phyloP scores from a whole-genome alignment of 2,113 vertebrate species.

The Nothobranchius kuhntae region DNA sequence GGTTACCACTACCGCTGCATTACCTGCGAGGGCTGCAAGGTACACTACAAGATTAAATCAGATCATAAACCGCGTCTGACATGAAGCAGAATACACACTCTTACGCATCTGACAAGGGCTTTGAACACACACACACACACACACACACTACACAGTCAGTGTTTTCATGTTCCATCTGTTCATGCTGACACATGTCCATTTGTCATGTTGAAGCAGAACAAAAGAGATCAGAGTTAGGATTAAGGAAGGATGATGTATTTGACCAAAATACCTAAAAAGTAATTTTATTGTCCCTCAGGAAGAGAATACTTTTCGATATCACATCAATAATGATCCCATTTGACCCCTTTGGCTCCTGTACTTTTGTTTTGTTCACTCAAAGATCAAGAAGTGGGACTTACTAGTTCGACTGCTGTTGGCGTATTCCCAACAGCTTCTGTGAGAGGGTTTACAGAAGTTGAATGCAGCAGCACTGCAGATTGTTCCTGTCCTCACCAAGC shows the following conservation, averaged over 20 bases:
- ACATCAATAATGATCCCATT: background rate
- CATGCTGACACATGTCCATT: background rate
- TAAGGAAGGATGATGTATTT: background rate
- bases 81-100: too few relatives aligned
- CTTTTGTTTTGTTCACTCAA: background rate
- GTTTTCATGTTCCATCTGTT: background rate
- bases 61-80: too few relatives aligned
- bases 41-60: conserved; percentile 44
- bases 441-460: too few relatives aligned
- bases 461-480: background rate
- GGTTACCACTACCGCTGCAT: conserved; percentile 99
- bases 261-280: background rate
- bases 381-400: too few relatives aligned
- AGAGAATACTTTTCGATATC: background rate
- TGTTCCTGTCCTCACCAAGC: background rate
- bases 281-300: background rate
- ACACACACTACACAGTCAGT: background rate
- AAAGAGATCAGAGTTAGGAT: background rate
- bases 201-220: background rate
- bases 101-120: too few relatives aligned
- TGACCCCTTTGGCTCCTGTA: background rate
- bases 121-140: conserved; percentile 1
- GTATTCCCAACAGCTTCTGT: too few relatives aligned
- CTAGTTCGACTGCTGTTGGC: too few relatives aligned
- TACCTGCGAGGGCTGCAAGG: conserved; percentile 99